Base-by-base conservation (phyloP, 2,113 vertebrate genomes). In the Aphyosemion australe region DNA sequence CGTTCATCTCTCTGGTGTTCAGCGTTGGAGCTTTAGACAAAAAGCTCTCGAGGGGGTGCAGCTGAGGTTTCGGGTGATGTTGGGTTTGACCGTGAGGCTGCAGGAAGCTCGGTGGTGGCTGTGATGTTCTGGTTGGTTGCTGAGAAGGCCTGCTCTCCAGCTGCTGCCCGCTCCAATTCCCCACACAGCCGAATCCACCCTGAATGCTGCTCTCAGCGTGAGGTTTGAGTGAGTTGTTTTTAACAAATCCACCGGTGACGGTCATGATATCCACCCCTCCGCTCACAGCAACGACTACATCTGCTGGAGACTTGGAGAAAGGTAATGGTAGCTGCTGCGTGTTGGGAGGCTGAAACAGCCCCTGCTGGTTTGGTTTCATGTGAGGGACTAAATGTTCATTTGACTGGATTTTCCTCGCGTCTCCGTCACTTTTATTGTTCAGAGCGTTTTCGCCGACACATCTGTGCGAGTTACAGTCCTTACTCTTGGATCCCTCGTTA, bases 41-140 rank as follows among this genome's bases (percentile, higher is more conserved):
- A 69, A 91, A 92, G 26, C 73, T 71, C 53, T 91, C 90, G 14
- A 91, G 63, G 1, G 86, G 69, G 6, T 90, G 82, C 49, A 90
- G 83, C 46, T 88, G 66, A 61, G 82, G 32, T 16, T 69, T 80
- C 3, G 75, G 67, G 16, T 87, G 65, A 0, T 76, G 53, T 14
- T 82, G 84, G 21, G 77, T 32, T 64, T 79, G 79, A 50, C 34
- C 56, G 12, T 79, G 81, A 72, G 85, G 66, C 43, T 88, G 90
- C 6, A 85, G 74, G 61, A 92, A 90, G 58, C 51, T 65, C 0
- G 85, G 6, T 3, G 55, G 47, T 1, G 78, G 62, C 32, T 82
- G 89, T 2, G 58, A 64, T 9, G 80, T 72, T 53, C 73, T 84
- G 72, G 73, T 82, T 26, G 65, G 78, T 48, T 66, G 84, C 37